Evolutionary conservation across 2,888 invertebrate species (phyloP).

Genomic region (Ctena decussata): DNA sequence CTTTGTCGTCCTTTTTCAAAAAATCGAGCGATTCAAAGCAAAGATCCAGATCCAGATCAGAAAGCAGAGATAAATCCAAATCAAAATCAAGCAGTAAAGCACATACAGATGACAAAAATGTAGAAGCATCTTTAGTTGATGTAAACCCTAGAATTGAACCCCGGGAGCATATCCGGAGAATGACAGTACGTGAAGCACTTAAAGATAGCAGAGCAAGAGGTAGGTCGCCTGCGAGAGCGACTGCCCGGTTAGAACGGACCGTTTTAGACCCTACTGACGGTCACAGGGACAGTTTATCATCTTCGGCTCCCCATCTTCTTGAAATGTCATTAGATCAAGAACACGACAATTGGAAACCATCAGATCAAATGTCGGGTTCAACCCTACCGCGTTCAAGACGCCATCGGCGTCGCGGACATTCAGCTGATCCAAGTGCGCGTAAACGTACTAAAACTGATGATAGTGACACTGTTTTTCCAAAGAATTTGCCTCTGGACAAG

Average conservation of each 20-base stretch:
- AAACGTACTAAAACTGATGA: conserved; percentile 16
- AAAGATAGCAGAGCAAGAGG: conserved; percentile 65
- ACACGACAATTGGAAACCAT: background rate
- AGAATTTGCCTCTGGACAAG: conserved; percentile 59
- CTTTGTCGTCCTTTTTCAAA: conserved; percentile 43
- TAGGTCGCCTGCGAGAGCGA: conserved; percentile 52
- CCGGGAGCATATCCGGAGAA: conserved; percentile 68
- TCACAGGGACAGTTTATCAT: conserved; percentile 20
- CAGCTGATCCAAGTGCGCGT: background rate
- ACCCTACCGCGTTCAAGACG: conserved; percentile 39
- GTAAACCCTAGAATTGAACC: conserved; percentile 66
- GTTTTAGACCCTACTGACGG: conserved; percentile 20
- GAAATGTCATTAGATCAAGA: conserved; percentile 21
- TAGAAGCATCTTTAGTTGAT: conserved; percentile 8
- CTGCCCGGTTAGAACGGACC: conserved; percentile 45
- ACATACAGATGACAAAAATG: conserved; percentile 1
- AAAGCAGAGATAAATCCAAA: conserved; percentile 16
- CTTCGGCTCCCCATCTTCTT: conserved; percentile 53
- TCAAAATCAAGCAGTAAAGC: conserved; percentile 21
- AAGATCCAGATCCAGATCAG: background rate
- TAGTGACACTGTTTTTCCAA: background rate
- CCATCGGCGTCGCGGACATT: conserved; percentile 29
- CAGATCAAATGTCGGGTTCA: conserved; percentile 1
- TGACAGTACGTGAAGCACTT: conserved; percentile 77
- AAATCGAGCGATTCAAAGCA: conserved; percentile 6